Base-by-base conservation (phyloP, 2,797 vertebrate genomes). In the Gambelia wislizenii region DNA sequence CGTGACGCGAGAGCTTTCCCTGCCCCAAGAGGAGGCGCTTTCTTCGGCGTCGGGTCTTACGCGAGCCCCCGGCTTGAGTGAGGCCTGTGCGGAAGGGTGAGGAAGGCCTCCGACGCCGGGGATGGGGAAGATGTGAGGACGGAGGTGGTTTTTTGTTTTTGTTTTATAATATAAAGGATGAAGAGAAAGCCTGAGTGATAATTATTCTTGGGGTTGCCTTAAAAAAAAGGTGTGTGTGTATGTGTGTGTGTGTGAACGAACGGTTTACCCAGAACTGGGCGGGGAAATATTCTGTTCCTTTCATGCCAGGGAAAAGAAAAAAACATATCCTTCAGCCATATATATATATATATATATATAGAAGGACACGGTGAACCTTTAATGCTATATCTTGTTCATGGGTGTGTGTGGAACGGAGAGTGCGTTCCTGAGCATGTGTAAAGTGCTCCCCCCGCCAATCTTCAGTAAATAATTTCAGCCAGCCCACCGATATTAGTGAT, bases 31-130 rank as follows among this genome's bases (percentile, higher is more conserved):
- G 82, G 82, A 83, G 61, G 82, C 82, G 25, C 64, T 7, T n/a
- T 49, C 44, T 12, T n/a, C 61, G 82, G 82, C 42, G 61, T 49
- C 42, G 82, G 16, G 16, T n/a, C 18, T 44, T 83, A 83, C 82
- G 82, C 42, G 82, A 83, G 82, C 44, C 64, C 33, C 44, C 61
- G 61, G 82, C 82, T 83, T 82, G n/a, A n/a, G 18, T 47, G 82
- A 82, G 82, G 82, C 82, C 82, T 59, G 30, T 33, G 75, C 82
- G 82, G 61, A 83, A 83, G 82, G 82, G 33, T 22, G 44, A 69
- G 82, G n/a, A 49, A 83, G 82, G 82, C 82, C 82, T 83, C 61
- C 44, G 61, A 9, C 82, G 61, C 9, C 61, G 7, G 42, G 82
- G 44, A 69, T n/a, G 82, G 61, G 82, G 56, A 80, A 77, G 54